Conservation (phyloP, 2,113 vertebrate species). For the Tautogolabrus adspersus region DNA sequence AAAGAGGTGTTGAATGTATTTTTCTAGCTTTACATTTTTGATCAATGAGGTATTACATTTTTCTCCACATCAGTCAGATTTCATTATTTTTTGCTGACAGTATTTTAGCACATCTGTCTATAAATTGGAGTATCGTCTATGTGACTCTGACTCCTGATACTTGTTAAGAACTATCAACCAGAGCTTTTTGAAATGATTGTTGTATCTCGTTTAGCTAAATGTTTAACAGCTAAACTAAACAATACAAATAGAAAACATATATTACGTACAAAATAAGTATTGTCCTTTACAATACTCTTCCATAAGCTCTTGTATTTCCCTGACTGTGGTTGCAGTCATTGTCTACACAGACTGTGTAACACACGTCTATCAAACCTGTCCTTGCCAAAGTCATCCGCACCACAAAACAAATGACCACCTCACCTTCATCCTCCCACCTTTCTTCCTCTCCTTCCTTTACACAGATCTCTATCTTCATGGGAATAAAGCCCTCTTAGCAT, state of each 20-base stretch:
- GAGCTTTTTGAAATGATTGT: too few species aligned
- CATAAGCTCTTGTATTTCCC: constrained; percentile 22
- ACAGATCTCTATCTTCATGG: constrained; percentile 72
- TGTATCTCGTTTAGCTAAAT: too few species aligned
- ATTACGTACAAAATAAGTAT: too few species aligned
- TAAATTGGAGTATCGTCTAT: too few species aligned
- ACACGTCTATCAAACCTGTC: constrained; percentile 59
- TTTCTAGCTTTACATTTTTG: neutral
- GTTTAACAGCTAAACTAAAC: too few species aligned
- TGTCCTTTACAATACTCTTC: neutral
- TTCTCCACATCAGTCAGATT: too few species aligned
- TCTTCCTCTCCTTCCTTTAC: constrained; percentile 45
- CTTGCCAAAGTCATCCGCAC: constrained; percentile 73
- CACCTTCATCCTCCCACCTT: constrained; percentile 31
- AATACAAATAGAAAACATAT: too few species aligned
- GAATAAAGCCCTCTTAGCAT: constrained; percentile 76
- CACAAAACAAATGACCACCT: constrained; percentile 66
- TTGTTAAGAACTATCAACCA: neutral
- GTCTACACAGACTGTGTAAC: constrained; percentile 29
- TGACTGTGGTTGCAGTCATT: constrained; percentile 6
- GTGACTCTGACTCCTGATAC: too few species aligned
- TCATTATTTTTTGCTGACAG: too few species aligned
- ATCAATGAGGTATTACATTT: neutral
- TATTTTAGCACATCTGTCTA: too few species aligned
- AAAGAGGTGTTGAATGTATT: neutral